A percentile compares a stretch with the other conserved stretches of the same genome.
Evolutionary conservation across 2,113 vertebrate species (phyloP).

Genomic region (Pithys albifrons): DNA sequence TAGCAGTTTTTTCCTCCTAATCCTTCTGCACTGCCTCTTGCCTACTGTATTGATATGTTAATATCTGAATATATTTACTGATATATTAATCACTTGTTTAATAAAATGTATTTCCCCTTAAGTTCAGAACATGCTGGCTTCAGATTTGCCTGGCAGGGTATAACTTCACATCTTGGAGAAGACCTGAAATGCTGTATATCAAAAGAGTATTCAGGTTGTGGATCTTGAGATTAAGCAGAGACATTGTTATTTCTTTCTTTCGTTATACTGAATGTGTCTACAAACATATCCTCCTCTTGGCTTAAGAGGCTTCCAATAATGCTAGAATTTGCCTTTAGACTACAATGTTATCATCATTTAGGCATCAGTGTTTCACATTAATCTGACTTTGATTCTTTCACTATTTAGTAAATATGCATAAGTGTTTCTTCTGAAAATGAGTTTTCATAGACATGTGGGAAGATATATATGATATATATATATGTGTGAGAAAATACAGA

Average conservation of each 20-base stretch:
- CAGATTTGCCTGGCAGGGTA: slow-evolving; percentile 30
- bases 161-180: slow-evolving; percentile 21
- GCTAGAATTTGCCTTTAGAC: not conserved
- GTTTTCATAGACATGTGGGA: not conserved
- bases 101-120: slow-evolving; percentile 14
- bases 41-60: not conserved
- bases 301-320: not conserved
- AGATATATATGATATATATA: not conserved
- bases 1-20: not conserved
- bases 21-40: not conserved
- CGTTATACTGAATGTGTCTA: slow-evolving; percentile 1
- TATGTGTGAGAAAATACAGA: not conserved
- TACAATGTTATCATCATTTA: not conserved
- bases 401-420: not conserved
- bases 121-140: not conserved
- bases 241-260: slow-evolving; percentile 15
- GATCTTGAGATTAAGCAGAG: slow-evolving; percentile 43
- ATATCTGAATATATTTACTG: not conserved
- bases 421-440: not conserved
- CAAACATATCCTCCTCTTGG: not conserved
- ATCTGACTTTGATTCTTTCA: not conserved
- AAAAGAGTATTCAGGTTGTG: slow-evolving; percentile 7
- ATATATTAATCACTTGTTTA: not conserved
- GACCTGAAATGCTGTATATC: not conserved
- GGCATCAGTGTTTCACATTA: not conserved